Evolutionary conservation across 1,140 invertebrate species (phyloP).

Genomic region (Bombus difficillimus): DNA sequence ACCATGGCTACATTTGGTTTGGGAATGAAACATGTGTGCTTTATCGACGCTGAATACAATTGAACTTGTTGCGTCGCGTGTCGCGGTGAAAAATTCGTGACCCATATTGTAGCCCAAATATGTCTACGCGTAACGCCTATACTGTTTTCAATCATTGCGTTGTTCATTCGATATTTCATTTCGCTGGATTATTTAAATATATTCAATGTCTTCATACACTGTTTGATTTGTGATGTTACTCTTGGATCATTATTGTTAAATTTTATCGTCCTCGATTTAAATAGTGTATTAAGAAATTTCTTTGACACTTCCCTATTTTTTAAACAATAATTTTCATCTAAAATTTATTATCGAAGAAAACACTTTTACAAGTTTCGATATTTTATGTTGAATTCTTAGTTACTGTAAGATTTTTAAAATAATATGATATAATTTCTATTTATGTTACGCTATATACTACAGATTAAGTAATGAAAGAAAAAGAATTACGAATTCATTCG

Average conservation of each 20-base stretch:
- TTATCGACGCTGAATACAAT: constrained; percentile 7
- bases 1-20: background rate
- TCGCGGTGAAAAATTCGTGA: constrained; percentile 2
- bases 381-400: background rate
- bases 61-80: background rate
- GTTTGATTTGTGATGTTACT: background rate
- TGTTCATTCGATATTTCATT: background rate
- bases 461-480: background rate
- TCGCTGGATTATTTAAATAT: background rate
- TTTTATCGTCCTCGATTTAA: background rate
- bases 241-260: background rate
- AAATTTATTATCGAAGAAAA: background rate
- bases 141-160: background rate
- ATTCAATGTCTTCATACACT: background rate
- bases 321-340: background rate
- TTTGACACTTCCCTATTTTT: background rate
- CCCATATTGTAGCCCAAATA: constrained; percentile 36
- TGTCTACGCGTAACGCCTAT: background rate
- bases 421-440: background rate
- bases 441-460: background rate
- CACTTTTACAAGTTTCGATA: background rate
- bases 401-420: background rate
- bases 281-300: background rate
- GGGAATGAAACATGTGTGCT: background rate
- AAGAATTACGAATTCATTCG: background rate